These are phyloP conservation scores for Mellilla xanthometata DNA, from an alignment of 2,888 invertebrate genomes.

Conservation along the genomic window DNA sequence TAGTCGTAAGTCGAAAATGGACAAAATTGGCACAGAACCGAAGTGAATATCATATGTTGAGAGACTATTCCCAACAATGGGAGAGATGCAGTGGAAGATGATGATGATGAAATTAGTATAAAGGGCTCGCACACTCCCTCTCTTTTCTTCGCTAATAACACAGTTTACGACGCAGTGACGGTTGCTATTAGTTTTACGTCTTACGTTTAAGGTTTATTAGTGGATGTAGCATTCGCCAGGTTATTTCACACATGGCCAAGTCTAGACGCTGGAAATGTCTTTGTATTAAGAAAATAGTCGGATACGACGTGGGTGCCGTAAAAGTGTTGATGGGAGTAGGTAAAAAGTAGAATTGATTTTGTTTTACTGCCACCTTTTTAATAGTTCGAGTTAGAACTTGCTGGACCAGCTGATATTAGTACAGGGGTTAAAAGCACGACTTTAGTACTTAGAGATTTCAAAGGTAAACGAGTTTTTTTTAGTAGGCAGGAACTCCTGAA, in stretches of 20 bases:
- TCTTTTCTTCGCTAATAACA: slow-evolving; percentile 50
- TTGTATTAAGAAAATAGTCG: slow-evolving; percentile 55
- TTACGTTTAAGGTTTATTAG: slow-evolving; percentile 77
- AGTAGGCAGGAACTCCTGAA: no score
- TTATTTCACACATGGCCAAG: slow-evolving; percentile 73
- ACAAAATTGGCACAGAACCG: no score
- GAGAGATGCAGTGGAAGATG: no score
- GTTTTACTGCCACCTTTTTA: slow-evolving; percentile 11
- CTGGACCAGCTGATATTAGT: no score
- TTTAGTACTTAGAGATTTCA: no score
- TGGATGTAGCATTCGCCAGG: slow-evolving; percentile 68
- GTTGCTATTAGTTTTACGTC: slow-evolving; percentile 73
- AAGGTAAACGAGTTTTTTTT: no score
- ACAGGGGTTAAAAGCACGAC: no score
- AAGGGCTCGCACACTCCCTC: slow-evolving; percentile 34
- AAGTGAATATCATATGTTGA: no score
- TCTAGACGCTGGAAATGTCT: slow-evolving; percentile 71
- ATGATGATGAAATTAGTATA: no score
- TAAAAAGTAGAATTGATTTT: slow-evolving; percentile 30
- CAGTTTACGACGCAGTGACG: slow-evolving; percentile 72
- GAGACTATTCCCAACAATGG: no score
- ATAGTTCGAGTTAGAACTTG: no score
- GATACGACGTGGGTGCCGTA: slow-evolving; percentile 34
- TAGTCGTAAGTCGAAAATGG: no score
- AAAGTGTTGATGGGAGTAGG: slow-evolving; percentile 32